These are phyloP conservation scores for Malacosoma neustria DNA, from an alignment of 2,888 invertebrate species.

Conservation along the genomic window DNA sequence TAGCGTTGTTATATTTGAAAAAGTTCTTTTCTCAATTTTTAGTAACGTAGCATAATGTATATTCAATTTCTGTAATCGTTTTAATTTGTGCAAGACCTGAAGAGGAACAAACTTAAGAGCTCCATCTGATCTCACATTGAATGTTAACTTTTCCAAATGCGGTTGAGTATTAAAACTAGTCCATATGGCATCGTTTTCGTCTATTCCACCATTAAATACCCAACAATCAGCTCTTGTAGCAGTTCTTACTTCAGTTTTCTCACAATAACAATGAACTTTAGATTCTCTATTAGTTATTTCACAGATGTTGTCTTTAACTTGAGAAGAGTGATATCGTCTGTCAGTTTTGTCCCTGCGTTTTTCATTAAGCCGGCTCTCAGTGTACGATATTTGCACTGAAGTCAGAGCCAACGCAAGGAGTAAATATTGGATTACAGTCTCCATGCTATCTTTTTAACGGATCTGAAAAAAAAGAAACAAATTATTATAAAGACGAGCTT, in stretches of 20 bases:
- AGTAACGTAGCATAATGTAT: constrained; percentile 83
- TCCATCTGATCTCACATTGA: constrained; percentile 81
- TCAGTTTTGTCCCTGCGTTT: constrained; percentile 70
- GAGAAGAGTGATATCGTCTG: constrained; percentile 49
- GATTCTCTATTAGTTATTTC: constrained; percentile 70
- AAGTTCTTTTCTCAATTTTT: constrained; percentile 81
- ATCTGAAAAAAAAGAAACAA: constrained; percentile 58
- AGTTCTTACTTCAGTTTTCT: constrained; percentile 64
- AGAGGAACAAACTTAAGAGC: constrained; percentile 82
- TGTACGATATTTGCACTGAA: constrained; percentile 69
- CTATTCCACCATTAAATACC: constrained; percentile 81
- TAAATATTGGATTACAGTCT: constrained; percentile 66
- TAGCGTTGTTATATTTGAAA: constrained; percentile 83
- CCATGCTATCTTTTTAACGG: constrained; percentile 48
- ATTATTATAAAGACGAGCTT: too few relatives aligned
- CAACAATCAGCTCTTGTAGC: constrained; percentile 85
- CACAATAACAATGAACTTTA: constrained; percentile 81
- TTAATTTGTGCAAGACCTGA: constrained; percentile 78
- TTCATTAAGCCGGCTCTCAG: constrained; percentile 70
- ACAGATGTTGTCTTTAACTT: constrained; percentile 72
- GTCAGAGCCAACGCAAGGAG: constrained; percentile 66
- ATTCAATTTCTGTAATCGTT: constrained; percentile 78
- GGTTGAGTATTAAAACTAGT: constrained; percentile 81
- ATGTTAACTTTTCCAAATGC: constrained; percentile 78
- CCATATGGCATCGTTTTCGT: constrained; percentile 83